Percentiles rank a stretch among this genome's conserved stretches.
Evolutionary conservation across 2,797 vertebrate genomes (phyloP).

Genomic region (Melanotaenia nigrans): DNA sequence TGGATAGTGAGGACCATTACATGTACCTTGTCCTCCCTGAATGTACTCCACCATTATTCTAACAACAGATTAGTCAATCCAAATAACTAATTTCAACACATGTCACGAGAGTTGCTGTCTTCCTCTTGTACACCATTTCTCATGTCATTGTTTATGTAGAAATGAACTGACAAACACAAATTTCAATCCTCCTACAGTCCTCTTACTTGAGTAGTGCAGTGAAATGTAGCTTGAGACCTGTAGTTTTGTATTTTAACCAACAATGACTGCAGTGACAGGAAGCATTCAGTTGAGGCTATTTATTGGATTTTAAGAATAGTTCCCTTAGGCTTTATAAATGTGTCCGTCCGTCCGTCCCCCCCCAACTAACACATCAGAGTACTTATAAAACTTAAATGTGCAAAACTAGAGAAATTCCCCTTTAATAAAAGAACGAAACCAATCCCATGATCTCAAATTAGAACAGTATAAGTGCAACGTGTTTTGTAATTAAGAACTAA

Average conservation of each 20-base stretch:
- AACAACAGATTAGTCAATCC: constrained; percentile 36
- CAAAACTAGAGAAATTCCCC: background rate
- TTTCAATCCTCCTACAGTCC: background rate
- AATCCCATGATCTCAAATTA: constrained; percentile 10
- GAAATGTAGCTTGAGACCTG: constrained; percentile 1
- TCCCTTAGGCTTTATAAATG: constrained; percentile 3
- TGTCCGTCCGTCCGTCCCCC: background rate
- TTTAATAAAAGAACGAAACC: background rate
- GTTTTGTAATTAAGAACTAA: constrained; percentile 15
- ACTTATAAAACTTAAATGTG: constrained; percentile 12
- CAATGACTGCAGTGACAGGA: constrained; percentile 10
- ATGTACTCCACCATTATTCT: constrained; percentile 25
- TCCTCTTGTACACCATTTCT: background rate
- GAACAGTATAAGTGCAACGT: background rate
- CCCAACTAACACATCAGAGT: background rate
- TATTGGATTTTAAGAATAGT: constrained; percentile 7
- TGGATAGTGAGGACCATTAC: constrained; percentile 43
- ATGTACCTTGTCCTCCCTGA: constrained; percentile 34
- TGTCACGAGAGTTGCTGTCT: constrained; percentile 11
- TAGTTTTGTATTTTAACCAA: background rate
- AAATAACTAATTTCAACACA: constrained; percentile 23
- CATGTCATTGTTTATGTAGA: constrained; percentile 11
- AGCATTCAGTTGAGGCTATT: constrained; percentile 13
- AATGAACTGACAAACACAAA: constrained; percentile 2
- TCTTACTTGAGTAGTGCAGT: background rate